These are phyloP conservation scores for Phataginus tricuspis DNA, from an alignment of 2,797 vertebrate species.

Conservation along the genomic window DNA sequence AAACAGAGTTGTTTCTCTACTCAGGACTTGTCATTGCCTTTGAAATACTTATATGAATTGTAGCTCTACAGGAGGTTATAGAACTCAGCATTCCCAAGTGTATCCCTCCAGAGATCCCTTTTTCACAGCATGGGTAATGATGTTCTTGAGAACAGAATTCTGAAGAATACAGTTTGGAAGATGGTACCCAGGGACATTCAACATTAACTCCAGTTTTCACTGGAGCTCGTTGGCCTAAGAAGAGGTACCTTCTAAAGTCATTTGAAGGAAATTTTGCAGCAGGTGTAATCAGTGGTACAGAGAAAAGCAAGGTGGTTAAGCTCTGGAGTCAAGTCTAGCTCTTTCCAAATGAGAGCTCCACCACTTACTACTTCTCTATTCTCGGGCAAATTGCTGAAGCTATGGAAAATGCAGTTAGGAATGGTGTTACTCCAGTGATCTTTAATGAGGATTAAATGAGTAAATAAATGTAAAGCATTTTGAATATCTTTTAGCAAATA, in stretches of 20 bases:
- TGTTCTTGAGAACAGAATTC: background rate
- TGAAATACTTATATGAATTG: background rate
- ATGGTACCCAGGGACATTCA: background rate
- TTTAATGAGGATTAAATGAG: background rate
- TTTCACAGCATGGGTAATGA: background rate
- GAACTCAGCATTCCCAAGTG: background rate
- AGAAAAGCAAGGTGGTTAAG: background rate
- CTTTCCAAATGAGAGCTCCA: background rate
- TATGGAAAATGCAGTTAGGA: background rate
- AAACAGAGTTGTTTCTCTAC: background rate
- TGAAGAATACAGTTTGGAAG: background rate
- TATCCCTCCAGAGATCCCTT: background rate
- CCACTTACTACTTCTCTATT: background rate
- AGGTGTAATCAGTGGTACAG: background rate
- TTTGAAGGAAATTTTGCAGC: background rate
- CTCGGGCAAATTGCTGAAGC: background rate
- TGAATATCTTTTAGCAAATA: background rate
- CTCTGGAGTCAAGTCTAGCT: background rate
- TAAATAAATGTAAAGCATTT: background rate
- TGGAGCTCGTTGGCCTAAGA: background rate
- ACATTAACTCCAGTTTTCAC: background rate
- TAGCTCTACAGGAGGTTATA: background rate
- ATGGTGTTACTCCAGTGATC: background rate
- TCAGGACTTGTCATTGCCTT: background rate
- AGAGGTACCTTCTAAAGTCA: background rate